Conservation (phyloP, 1,140 invertebrate genomes). For the Macrobrachium rosenbergii region DNA sequence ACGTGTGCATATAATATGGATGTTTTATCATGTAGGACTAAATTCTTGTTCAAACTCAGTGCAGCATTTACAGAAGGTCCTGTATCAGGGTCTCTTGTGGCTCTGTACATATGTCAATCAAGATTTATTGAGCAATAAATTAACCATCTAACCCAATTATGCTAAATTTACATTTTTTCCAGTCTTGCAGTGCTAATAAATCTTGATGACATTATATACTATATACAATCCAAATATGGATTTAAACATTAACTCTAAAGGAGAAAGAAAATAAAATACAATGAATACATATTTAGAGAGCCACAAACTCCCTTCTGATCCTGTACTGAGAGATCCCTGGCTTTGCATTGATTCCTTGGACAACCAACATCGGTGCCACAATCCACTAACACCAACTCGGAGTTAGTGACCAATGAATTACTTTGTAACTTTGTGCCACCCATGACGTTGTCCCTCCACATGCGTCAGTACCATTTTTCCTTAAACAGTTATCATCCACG, state of each 20-base stretch:
- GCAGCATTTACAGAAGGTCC: constrained; percentile 30
- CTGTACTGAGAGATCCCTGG: constrained; percentile 46
- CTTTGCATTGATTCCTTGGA: constrained; percentile 63
- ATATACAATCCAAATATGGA: too few relatives aligned
- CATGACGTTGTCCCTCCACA: constrained; percentile 28
- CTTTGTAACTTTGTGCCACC: constrained; percentile 21
- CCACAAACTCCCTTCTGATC: constrained; percentile 49
- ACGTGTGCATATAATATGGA: constrained; percentile 26
- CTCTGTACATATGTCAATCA: background rate
- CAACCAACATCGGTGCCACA: constrained; percentile 35
- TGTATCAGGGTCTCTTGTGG: constrained; percentile 19
- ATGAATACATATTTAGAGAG: constrained; percentile 15
- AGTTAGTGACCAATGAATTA: constrained; percentile 14
- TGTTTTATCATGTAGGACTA: constrained; percentile 57
- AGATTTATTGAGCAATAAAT: background rate
- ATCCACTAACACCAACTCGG: constrained; percentile 54
- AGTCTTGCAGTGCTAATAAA: too few relatives aligned
- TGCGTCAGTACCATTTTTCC: constrained; percentile 41
- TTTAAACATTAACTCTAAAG: too few relatives aligned
- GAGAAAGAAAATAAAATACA: constrained; percentile 10
- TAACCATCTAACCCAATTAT: too few relatives aligned
- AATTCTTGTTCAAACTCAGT: constrained; percentile 54
- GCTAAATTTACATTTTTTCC: too few relatives aligned
- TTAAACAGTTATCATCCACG: constrained; percentile 43
- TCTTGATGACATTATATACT: too few relatives aligned